A percentile compares a stretch with the other conserved stretches of the same genome.
Evolutionary conservation across 2,113 vertebrate species (phyloP).

Genomic region (Eubucco bourcierii): DNA sequence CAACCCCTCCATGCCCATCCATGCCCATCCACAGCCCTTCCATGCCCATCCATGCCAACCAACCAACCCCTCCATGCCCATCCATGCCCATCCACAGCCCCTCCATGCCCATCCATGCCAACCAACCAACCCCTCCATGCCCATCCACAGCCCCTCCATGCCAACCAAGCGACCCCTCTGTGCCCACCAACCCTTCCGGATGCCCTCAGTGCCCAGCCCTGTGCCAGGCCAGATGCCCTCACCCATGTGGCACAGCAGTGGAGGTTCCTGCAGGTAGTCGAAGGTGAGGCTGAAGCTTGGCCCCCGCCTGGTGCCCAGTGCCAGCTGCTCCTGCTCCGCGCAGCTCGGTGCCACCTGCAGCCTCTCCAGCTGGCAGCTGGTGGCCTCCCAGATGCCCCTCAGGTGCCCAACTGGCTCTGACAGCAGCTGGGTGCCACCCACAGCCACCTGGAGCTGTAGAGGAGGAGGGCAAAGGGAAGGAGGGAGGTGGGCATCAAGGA

Average conservation of each 20-base stretch:
- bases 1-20: too few species aligned
- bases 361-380: slow-evolving; percentile 88
- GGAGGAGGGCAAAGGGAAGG: too few species aligned
- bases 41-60: background rate
- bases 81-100: too few species aligned
- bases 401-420: slow-evolving; percentile 76
- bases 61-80: too few species aligned
- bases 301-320: slow-evolving; percentile 76
- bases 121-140: too few species aligned
- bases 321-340: slow-evolving; percentile 82
- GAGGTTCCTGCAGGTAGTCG: slow-evolving; percentile 66
- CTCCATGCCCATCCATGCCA: too few species aligned
- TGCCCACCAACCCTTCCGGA: background rate
- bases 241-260: slow-evolving; percentile 69
- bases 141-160: too few species aligned
- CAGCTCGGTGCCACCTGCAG: slow-evolving; percentile 81
- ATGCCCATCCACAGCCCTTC: too few species aligned
- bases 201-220: background rate
- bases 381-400: slow-evolving; percentile 88
- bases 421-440: slow-evolving; percentile 78
- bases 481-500: too few species aligned
- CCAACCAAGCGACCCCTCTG: background rate
- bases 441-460: slow-evolving; percentile 80
- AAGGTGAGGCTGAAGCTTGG: slow-evolving; percentile 82
- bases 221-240: background rate